Base-by-base conservation (phyloP, 1,140 invertebrate genomes). In the Drosophila simulans region DNA sequence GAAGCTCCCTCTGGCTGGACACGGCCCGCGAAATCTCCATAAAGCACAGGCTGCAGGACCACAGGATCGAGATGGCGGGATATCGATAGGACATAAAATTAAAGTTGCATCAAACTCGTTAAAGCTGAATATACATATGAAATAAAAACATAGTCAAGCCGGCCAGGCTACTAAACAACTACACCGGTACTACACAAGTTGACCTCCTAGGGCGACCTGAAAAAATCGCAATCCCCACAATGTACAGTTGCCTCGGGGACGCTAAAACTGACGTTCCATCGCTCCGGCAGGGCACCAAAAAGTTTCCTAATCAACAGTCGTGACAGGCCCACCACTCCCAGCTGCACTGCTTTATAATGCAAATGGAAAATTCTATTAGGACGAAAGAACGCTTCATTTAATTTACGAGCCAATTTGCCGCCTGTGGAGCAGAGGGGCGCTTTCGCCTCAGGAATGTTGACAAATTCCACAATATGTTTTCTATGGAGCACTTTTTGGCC, bases 331-430 rank as follows among this genome's bases (percentile, higher is more conserved):
- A 11, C 34, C 25, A 34, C 42, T 57, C 46, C n/a, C 15, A 12
- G 22, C 64, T 66, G 60, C 63, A 62, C 66, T 78, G 63, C 74
- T 66, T 78, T 79, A 72, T 71, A 78, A 58, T 72, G 71, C 58
- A 73, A 72, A 77, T 90, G 74, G 63, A 76, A 90, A 90, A 88
- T 88, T 88, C 68, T 62, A 85, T 80, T 77, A 74, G 66, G 46
- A 53, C 55, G 45, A 59, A 69, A 53, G 53, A 42, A 65, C 42
- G 51, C 76, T 88, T 77, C 74, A 77, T 77, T 76, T 82, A 69
- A 88, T 86, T 88, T 88, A 68, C 60, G 70, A 71, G 64, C 63
- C 83, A 85, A 88, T 88, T 88, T 82, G 60, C 66, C 53, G 72
- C 22, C 37, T 64, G 63, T 35, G 40, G 42, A 69, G 37, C 13